Percentiles rank a stretch among this genome's conserved stretches.
phyloP scores from a whole-genome alignment of 2,888 invertebrate genomes.

The Synanthedon myopaeformis region DNA sequence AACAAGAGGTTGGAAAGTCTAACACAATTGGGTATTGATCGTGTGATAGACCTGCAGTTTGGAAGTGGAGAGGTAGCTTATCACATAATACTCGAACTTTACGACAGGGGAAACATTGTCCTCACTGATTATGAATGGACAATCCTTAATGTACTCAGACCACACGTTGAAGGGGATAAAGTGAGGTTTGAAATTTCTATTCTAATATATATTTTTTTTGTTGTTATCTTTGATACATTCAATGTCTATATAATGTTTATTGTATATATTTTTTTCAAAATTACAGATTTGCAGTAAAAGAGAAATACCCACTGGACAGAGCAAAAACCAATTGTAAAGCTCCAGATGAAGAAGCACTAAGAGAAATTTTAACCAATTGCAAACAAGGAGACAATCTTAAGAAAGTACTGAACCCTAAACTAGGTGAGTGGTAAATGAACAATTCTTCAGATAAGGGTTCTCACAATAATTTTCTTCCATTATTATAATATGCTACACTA shows the following conservation, averaged over 20 bases:
- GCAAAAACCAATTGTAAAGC: conserved; percentile 75
- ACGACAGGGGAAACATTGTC: conserved; percentile 95
- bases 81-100: conserved; percentile 94
- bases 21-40: conserved; percentile 89
- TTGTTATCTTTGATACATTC: not conserved
- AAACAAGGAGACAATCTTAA: conserved; percentile 83
- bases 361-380: conserved; percentile 70
- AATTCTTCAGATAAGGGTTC: not conserved
- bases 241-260: not conserved
- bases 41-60: conserved; percentile 95
- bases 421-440: conserved; percentile 62
- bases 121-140: conserved; percentile 91
- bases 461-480: not conserved
- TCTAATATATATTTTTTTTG: not conserved
- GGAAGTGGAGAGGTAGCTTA: conserved; percentile 93
- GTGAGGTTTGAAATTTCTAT: conserved; percentile 59
- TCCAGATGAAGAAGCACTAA: conserved; percentile 66
- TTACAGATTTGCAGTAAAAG: conserved; percentile 87
- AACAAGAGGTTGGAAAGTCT: conserved; percentile 93
- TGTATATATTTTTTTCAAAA: not conserved
- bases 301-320: conserved; percentile 87
- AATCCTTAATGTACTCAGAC: conserved; percentile 92
- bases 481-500: too few species aligned
- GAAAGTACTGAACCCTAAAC: conserved; percentile 82
- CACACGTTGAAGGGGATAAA: conserved; percentile 92